Conservation (phyloP, 2,113 vertebrate genomes). For the Ceuthmochares aereus region DNA sequence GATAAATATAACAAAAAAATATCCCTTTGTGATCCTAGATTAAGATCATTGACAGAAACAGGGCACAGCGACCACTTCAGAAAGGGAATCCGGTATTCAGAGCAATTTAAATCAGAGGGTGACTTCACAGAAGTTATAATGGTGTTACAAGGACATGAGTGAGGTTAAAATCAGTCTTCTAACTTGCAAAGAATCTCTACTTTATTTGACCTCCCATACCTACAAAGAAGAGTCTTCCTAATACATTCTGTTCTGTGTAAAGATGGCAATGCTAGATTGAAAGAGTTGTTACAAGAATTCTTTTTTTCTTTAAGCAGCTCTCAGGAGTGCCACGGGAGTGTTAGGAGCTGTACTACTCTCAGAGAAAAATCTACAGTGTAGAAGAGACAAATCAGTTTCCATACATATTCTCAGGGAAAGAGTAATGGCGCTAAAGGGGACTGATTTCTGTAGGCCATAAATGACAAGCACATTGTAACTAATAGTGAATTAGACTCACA, state of each 20-base stretch:
- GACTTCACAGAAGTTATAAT: neutral
- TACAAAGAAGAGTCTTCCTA: neutral
- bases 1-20: neutral
- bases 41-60: neutral
- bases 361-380: neutral
- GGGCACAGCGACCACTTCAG: neutral
- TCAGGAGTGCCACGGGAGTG: accelerated
- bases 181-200: neutral
- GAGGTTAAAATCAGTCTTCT: neutral
- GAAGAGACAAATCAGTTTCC: neutral
- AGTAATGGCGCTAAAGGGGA: neutral
- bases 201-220: neutral
- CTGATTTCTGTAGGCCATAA: neutral
- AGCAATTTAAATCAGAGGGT: neutral
- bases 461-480: neutral
- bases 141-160: neutral
- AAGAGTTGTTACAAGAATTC: neutral
- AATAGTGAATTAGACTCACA: neutral
- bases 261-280: neutral
- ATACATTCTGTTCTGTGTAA: neutral
- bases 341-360: neutral
- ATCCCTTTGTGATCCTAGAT: neutral
- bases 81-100: neutral
- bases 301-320: neutral
- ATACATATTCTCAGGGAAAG: neutral